phyloP scores from a whole-genome alignment of 2,797 vertebrate genomes.

The Scomberomorus guttatus region DNA sequence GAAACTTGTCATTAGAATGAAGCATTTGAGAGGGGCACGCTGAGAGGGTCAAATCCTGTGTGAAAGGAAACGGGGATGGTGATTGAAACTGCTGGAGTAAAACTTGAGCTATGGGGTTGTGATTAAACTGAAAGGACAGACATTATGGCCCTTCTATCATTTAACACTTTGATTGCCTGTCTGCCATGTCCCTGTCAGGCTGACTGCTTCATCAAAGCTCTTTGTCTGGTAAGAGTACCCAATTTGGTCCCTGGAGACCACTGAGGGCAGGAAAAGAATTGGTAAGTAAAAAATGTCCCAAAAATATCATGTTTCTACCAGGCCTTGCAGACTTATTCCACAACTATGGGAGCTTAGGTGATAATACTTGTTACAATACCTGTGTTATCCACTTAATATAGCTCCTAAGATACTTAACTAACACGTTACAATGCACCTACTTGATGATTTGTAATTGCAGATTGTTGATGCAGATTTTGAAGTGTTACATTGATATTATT shows the following conservation, averaged over 20 bases:
- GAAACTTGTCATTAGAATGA: conserved; percentile 79
- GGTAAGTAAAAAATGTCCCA: conserved; percentile 24
- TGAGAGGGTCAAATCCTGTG: conserved; percentile 71
- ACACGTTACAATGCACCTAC: no score
- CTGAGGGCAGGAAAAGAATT: conserved; percentile 27
- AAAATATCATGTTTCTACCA: conserved; percentile 1
- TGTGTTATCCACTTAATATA: background rate
- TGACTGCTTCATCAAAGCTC: conserved; percentile 73
- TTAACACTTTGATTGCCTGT: conserved; percentile 81
- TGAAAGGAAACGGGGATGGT: conserved; percentile 61
- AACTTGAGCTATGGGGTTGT: conserved; percentile 72
- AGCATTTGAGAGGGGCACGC: conserved; percentile 56
- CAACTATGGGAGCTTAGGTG: background rate
- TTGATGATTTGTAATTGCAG: background rate
- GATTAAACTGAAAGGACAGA: conserved; percentile 79
- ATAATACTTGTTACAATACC: background rate
- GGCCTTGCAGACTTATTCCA: background rate
- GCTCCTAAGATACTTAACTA: background rate
- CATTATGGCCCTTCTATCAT: conserved; percentile 72
- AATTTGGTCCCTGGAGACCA: conserved; percentile 60
- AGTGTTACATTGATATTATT: background rate
- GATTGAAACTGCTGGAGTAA: conserved; percentile 73
- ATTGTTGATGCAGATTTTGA: background rate
- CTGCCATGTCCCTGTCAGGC: conserved; percentile 75
- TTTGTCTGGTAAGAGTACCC: conserved; percentile 66